Evolutionary conservation across 2,797 vertebrate genomes (phyloP).

Genomic region (Fistularia tabacaria): DNA sequence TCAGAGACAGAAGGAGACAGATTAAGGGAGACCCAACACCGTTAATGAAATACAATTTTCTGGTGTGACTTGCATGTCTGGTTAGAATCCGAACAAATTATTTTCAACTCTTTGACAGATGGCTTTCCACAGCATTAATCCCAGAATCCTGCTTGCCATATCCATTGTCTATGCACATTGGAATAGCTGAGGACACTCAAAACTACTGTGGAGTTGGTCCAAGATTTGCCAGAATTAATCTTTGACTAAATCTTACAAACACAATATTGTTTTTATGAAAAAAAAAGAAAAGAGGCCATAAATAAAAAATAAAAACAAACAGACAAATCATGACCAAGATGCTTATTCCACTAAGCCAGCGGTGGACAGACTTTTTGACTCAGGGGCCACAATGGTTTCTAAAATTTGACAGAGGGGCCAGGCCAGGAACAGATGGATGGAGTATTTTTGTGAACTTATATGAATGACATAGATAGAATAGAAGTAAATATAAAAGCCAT

Average conservation of each 20-base stretch:
- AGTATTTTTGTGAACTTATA: too few species aligned
- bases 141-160: conserved; percentile 50
- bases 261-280: not conserved
- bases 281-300: conserved; percentile 15
- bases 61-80: conserved; percentile 72
- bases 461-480: too few species aligned
- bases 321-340: too few species aligned
- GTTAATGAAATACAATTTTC: conserved; percentile 78
- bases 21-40: conserved; percentile 66
- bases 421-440: too few species aligned
- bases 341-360: too few species aligned
- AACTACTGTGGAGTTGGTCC: too few species aligned
- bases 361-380: too few species aligned
- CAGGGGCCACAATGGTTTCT: too few species aligned
- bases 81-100: conserved; percentile 74
- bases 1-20: conserved; percentile 59
- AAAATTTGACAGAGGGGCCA: too few species aligned
- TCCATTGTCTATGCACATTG: not conserved
- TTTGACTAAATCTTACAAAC: conserved; percentile 29
- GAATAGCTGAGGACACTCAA: too few species aligned
- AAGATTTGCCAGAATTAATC: conserved; percentile 46
- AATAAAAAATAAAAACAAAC: conserved; percentile 3
- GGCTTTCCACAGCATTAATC: conserved; percentile 70
- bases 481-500: too few species aligned
- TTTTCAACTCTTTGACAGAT: conserved; percentile 75